Evolutionary conservation across 2,113 vertebrate species (phyloP), one percentile per base, ranked within the genome.

Genomic region (Vicugna pacos): DNA sequence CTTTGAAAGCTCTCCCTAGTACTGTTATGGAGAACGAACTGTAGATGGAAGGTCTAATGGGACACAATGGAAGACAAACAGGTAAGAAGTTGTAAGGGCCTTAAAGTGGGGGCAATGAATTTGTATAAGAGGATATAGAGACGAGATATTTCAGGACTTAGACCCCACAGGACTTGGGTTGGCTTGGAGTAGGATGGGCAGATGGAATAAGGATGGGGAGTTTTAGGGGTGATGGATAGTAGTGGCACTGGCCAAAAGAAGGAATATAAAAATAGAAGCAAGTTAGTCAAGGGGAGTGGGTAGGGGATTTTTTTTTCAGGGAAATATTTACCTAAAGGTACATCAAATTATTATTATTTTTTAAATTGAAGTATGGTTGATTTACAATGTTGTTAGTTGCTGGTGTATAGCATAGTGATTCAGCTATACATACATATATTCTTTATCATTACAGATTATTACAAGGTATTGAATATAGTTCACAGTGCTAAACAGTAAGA

Each of bases 131-230:
- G 28, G 38, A 93, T 13, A 91, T 8, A 94, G 62, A 90, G 30
- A 32, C 46, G 84, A 85, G 50, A 8, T 19, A 26, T 84, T 91
- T 96, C 90, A 67, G 35, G 26, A 76, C 85, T 75, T 82, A n/a
- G 87, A 92, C 4, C 56, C 56, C 58, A 17, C 10, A 54, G 60
- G 20, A 70, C 42, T 76, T 70, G 77, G 52, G n/a, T 30, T 64
- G 32, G 30, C 42, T 54, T 81, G 15, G 38, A 26, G 54, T 28
- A 76, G 17, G 6, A 5, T 92, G 22, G 48, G 17, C 30, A 75
- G 30, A 28, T 35, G 32, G 35, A 64, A 67, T 52, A 79, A 32
- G 30, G 22, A 38, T 28, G 17, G 8, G 19, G 77, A 6, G 30
- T 62, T 62, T 75, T 82, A 69, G 42, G 28, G 22, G 46, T 42